Percentiles rank a stretch among this genome's conserved stretches.
phyloP scores from a whole-genome alignment of 2,888 invertebrate species.

The Cerastoderma edule region DNA sequence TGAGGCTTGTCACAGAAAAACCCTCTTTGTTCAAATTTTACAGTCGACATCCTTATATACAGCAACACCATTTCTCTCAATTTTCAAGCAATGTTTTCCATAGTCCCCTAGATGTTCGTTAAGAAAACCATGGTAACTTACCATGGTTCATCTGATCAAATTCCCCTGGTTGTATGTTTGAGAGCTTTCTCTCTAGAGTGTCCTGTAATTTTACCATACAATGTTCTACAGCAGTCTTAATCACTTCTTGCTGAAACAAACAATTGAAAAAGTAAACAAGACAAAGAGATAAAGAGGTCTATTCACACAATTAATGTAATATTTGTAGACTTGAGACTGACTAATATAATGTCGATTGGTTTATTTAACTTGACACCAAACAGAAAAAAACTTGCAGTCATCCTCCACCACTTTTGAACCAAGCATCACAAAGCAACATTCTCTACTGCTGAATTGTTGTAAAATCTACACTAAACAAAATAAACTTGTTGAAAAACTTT shows the following conservation, averaged over 20 bases:
- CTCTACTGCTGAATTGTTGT: too few relatives aligned
- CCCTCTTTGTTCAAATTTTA: background rate
- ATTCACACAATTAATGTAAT: background rate
- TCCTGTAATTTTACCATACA: constrained; percentile 53
- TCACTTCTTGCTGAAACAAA: constrained; percentile 51
- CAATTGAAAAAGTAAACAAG: too few relatives aligned
- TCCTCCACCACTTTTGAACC: too few relatives aligned
- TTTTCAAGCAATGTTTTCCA: too few relatives aligned
- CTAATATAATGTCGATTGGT: background rate
- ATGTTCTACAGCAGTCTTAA: constrained; percentile 48
- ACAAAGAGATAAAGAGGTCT: background rate
- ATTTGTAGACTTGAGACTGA: background rate
- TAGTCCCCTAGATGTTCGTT: too few relatives aligned
- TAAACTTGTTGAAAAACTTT: too few relatives aligned
- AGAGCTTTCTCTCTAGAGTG: constrained; percentile 29
- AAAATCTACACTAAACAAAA: too few relatives aligned
- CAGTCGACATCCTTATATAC: background rate
- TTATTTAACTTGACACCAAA: background rate
- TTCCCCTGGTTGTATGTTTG: background rate
- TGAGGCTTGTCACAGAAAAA: background rate
- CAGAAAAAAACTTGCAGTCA: too few relatives aligned
- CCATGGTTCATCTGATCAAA: background rate
- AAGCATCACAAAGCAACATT: too few relatives aligned
- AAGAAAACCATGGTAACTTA: too few relatives aligned
- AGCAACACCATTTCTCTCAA: background rate